phyloP scores from a whole-genome alignment of 2,113 vertebrate species.

The Copsychus sechellarum region DNA sequence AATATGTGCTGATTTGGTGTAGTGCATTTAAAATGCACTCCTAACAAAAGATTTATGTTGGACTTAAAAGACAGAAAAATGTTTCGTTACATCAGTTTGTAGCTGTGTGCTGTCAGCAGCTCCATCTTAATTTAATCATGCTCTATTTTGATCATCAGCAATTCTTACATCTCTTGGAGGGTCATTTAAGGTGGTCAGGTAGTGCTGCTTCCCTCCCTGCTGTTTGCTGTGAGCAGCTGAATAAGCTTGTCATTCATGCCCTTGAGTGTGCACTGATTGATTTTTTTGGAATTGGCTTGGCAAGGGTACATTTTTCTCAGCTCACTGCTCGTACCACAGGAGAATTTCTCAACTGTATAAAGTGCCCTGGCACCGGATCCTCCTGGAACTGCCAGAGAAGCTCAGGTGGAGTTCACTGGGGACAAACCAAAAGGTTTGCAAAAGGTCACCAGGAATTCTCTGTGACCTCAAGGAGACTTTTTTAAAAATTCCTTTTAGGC shows the following conservation, averaged over 20 bases:
- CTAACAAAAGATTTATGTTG: not conserved
- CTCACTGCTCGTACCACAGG: not conserved
- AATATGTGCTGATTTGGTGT: not conserved
- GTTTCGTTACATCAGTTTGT: not conserved
- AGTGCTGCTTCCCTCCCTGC: not conserved
- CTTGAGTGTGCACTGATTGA: not conserved
- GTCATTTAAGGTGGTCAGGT: not conserved
- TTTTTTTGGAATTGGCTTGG: not conserved
- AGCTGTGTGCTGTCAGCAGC: not conserved
- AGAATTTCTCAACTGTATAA: not conserved
- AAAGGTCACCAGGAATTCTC: not conserved
- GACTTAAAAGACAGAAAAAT: not conserved
- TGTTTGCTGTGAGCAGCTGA: not conserved
- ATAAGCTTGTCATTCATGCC: not conserved
- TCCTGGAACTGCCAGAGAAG: not conserved
- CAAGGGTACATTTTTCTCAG: not conserved
- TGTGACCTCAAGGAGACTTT: not conserved
- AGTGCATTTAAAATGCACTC: not conserved
- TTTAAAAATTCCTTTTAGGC: not conserved
- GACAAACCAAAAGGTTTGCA: not conserved
- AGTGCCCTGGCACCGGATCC: not conserved
- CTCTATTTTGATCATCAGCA: not conserved
- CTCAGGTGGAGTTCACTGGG: not conserved
- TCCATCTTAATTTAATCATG: not conserved
- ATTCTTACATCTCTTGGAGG: not conserved